Percentiles rank a stretch among this genome's conserved stretches.
These are phyloP conservation scores for Talpa occidentalis DNA, from an alignment of 2,113 vertebrate genomes.

Conservation along the genomic window DNA sequence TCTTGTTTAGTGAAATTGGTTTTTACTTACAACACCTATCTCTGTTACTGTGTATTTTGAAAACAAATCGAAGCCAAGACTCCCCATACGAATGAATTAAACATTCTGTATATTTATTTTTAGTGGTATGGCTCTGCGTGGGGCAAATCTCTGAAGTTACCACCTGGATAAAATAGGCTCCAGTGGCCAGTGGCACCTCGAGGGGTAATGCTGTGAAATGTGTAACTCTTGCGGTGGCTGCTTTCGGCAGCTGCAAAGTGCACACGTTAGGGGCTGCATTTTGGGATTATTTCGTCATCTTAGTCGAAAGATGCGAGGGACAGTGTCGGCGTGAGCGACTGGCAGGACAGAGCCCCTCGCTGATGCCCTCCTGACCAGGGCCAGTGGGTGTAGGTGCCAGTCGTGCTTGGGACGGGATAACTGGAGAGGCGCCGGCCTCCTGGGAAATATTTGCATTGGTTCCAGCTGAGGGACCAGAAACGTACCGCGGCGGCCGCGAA, in stretches of 20 bases:
- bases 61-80: not conserved
- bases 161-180: not conserved
- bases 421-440: not conserved
- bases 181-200: not conserved
- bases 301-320: not conserved
- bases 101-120: not conserved
- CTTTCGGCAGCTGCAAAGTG: not conserved
- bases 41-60: not conserved
- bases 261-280: not conserved
- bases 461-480: not conserved
- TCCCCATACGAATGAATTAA: not conserved
- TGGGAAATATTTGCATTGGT: not conserved
- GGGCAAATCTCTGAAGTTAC: not conserved
- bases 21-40: not conserved
- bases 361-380: not conserved
- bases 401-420: not conserved
- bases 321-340: not conserved
- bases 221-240: not conserved
- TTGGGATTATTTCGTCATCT: not conserved
- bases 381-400: conserved; percentile 31
- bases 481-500: not conserved
- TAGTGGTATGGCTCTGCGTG: not conserved
- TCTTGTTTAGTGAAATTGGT: not conserved
- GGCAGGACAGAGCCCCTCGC: not conserved
- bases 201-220: not conserved